A percentile compares a stretch with the other conserved stretches of the same genome.
Evolutionary conservation across 2,113 vertebrate species (phyloP).

Genomic region (Fulica atra): DNA sequence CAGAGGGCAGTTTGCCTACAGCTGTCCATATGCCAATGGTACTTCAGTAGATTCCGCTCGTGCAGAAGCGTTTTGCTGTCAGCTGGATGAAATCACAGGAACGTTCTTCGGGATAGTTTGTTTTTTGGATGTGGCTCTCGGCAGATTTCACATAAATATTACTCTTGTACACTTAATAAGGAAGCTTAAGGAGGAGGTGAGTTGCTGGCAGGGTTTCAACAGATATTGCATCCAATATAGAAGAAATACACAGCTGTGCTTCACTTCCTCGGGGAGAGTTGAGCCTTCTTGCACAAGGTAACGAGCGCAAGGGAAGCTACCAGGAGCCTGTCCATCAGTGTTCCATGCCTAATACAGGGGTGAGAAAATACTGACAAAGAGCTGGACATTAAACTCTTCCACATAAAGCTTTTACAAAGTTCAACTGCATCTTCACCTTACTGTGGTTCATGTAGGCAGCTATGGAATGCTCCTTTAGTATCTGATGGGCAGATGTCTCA

Average conservation of each 20-base stretch:
- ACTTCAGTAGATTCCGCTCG: background rate
- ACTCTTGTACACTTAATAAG: background rate
- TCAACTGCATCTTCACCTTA: background rate
- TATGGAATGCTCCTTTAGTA: background rate
- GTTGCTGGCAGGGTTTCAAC: background rate
- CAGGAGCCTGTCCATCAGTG: background rate
- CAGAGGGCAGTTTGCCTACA: background rate
- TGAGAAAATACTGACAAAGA: background rate
- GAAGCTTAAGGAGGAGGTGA: background rate
- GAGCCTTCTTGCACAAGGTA: background rate
- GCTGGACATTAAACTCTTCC: background rate
- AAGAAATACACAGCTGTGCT: background rate
- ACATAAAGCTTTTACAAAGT: background rate
- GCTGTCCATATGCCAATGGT: background rate
- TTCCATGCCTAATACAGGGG: background rate
- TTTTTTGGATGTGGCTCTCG: background rate
- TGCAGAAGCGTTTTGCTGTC: background rate
- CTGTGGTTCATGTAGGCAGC: background rate
- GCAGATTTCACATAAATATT: background rate
- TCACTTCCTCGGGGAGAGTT: background rate
- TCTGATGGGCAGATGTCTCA: background rate
- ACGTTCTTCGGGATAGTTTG: background rate
- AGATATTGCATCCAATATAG: background rate
- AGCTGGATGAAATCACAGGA: background rate
- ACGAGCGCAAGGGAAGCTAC: background rate